Percentiles rank a stretch among this genome's conserved stretches.
These are phyloP conservation scores for Rhegmatorhina hoffmannsi DNA, from an alignment of 2,113 vertebrate genomes.

Conservation along the genomic window DNA sequence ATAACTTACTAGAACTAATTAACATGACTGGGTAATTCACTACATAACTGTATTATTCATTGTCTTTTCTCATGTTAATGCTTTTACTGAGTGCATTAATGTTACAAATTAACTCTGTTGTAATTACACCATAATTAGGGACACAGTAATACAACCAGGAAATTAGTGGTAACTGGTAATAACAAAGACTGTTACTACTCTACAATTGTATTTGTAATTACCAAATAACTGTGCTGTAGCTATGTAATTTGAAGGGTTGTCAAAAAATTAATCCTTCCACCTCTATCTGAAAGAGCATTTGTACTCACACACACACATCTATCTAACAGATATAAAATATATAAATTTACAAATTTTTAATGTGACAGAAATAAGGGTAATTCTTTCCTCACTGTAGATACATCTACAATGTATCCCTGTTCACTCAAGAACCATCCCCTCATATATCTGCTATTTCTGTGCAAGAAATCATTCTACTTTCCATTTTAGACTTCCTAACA, in stretches of 20 bases:
- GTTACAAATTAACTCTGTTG: constrained; percentile 6
- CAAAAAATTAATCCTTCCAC: not conserved
- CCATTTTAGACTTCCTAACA: not conserved
- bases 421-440: not conserved
- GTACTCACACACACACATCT: not conserved
- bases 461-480: not conserved
- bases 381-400: not conserved
- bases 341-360: not conserved
- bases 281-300: not conserved
- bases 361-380: not conserved
- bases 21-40: not conserved
- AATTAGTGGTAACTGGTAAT: not conserved
- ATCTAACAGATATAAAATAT: not conserved
- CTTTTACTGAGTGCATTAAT: not conserved
- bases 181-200: not conserved
- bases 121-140: not conserved
- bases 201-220: constrained; percentile 8
- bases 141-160: not conserved
- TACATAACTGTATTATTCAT: not conserved
- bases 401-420: not conserved
- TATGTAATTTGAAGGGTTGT: not conserved
- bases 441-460: not conserved
- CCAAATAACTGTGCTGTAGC: not conserved
- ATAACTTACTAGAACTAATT: constrained; percentile 19
- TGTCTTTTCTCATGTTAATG: not conserved